Conservation (phyloP, 1,140 invertebrate genomes). For the Hylaeus anthracinus region DNA sequence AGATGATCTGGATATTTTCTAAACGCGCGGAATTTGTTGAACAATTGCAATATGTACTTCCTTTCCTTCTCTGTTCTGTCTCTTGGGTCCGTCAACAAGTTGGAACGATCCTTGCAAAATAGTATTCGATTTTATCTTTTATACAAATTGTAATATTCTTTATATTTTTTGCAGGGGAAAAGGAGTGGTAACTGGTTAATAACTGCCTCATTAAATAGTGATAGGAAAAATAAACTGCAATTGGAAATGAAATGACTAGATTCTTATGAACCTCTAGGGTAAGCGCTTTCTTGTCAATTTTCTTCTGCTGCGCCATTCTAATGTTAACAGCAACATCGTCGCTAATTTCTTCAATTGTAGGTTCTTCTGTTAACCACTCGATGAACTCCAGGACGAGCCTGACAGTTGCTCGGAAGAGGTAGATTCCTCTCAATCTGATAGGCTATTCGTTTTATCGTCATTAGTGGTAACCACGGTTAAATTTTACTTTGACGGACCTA, state of each 20-base stretch:
- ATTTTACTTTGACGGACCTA: neutral
- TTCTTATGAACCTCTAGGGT: constrained; percentile 73
- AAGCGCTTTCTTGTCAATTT: constrained; percentile 79
- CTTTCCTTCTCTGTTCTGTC: constrained; percentile 55
- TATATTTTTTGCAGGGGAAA: too few species aligned
- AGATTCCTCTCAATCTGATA: constrained; percentile 76
- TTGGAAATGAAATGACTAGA: too few species aligned
- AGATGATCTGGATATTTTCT: constrained; percentile 77
- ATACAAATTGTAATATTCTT: too few species aligned
- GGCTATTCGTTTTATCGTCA: constrained; percentile 12
- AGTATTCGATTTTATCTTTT: neutral
- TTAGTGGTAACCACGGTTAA: neutral
- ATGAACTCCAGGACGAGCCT: constrained; percentile 82
- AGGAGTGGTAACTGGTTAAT: too few species aligned
- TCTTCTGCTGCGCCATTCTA: constrained; percentile 77
- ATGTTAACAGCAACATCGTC: constrained; percentile 82
- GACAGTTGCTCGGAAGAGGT: constrained; percentile 81
- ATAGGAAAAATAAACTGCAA: too few species aligned
- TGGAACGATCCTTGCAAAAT: constrained; percentile 68
- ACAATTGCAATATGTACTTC: constrained; percentile 56
- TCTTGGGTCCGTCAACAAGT: constrained; percentile 53
- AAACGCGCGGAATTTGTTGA: constrained; percentile 62
- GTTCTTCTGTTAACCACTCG: constrained; percentile 81
- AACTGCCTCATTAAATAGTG: too few species aligned
- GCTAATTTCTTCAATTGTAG: constrained; percentile 76